A percentile compares a stretch with the other conserved stretches of the same genome.
phyloP scores from a whole-genome alignment of 1,140 invertebrate genomes.

The Zaprionus davidi region DNA sequence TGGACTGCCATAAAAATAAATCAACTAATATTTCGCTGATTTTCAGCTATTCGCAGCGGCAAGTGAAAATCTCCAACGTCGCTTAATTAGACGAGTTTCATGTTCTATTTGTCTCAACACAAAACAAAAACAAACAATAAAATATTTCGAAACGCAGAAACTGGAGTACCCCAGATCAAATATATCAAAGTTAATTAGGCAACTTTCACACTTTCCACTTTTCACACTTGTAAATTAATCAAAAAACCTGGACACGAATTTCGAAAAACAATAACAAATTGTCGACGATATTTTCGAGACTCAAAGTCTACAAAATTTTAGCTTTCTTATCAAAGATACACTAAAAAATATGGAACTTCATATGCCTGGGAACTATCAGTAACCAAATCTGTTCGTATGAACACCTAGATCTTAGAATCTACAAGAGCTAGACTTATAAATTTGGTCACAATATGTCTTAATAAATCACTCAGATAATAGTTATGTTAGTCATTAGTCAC shows the following conservation, averaged over 20 bases:
- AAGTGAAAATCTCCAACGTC: slow-evolving; percentile 54
- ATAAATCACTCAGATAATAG: too few relatives aligned
- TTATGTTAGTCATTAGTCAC: too few relatives aligned
- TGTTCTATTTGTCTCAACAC: slow-evolving; percentile 61
- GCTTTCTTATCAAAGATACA: neutral
- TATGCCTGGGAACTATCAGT: neutral
- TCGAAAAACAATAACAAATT: slow-evolving; percentile 48
- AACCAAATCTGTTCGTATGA: too few relatives aligned
- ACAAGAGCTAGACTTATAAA: too few relatives aligned
- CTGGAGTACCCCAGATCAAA: slow-evolving; percentile 41
- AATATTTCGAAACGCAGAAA: slow-evolving; percentile 7
- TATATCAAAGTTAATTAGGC: slow-evolving; percentile 75
- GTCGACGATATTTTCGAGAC: neutral
- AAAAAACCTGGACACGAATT: slow-evolving; percentile 36
- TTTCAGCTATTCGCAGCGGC: slow-evolving; percentile 48
- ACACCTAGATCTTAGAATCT: too few relatives aligned
- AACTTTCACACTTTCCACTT: slow-evolving; percentile 80
- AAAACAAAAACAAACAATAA: slow-evolving; percentile 7
- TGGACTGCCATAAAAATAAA: slow-evolving; percentile 56
- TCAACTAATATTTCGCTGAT: slow-evolving; percentile 72
- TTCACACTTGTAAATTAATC: slow-evolving; percentile 74
- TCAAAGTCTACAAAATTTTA: neutral
- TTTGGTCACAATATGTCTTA: too few relatives aligned
- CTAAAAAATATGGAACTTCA: too few relatives aligned
- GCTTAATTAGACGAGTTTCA: slow-evolving; percentile 68